Base-by-base conservation (phyloP, 2,797 vertebrate species). In the Dryobates pubescens region DNA sequence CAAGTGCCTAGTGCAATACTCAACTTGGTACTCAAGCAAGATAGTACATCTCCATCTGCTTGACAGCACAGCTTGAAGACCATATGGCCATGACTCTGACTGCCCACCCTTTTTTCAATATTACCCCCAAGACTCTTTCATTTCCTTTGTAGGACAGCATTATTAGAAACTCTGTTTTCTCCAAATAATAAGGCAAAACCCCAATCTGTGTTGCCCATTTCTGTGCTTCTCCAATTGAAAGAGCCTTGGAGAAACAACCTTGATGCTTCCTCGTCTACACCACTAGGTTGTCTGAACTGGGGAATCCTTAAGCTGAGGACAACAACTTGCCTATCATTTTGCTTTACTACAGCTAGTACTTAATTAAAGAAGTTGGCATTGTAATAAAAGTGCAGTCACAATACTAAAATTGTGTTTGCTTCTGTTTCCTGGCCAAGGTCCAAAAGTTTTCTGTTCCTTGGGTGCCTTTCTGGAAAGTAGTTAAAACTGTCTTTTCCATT, bases 41-140 rank as follows among this genome's bases (percentile, higher is more conserved):
- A 81, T 91, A 96, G 95, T 93, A 96, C 74, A 47, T 94, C 94
- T 96, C 96, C 96, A 96, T 96, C 94, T 83, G 53, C 86, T 93
- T 94, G 96, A 96, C 96, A 93, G 94, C 96, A 95, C 96, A 97
- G 95, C 96, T 96, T 96, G 96, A 96, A 80, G 93, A 96, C 96
- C 96, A 96, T 96, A 95, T 96, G 96, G 93, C 81, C 92, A 20
- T 92, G 93, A 93, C 94, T 95, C 95, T 94, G 91, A 88, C 94
- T 95, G 95, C 95, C 96, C 96, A 93, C 91, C 79, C 82, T 89
- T 86, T 96, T 96, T 93, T 94, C 92, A 96, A 45, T 95, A 94
- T 96, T 96, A 94, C 91, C 94, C 92, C 88, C 91, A 93, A 93
- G 93, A 95, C 90, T 94, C 78, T 89, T 90, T 73, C 45, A 91